Evolutionary conservation across 1,140 invertebrate genomes (phyloP).

Genomic region (Calephelis nemesis): DNA sequence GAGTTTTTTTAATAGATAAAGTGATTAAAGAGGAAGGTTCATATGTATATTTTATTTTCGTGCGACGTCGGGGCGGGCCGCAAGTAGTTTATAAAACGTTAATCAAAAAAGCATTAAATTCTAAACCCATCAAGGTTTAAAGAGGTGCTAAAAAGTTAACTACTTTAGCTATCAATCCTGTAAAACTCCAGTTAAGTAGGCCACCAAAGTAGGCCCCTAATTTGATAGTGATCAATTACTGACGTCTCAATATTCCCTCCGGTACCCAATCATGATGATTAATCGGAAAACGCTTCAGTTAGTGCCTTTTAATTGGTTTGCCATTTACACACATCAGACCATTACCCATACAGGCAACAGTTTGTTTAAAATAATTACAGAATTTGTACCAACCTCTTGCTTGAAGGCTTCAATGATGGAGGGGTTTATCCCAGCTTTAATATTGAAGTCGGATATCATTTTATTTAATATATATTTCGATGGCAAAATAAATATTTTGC

Average conservation of each 20-base stretch:
- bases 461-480: slow-evolving; percentile 16
- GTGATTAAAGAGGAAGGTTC: too few species aligned
- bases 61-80: too few species aligned
- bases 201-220: slow-evolving; percentile 28
- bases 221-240: slow-evolving; percentile 34
- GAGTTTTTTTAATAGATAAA: too few species aligned
- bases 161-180: not conserved
- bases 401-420: not conserved
- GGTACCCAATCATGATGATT: slow-evolving; percentile 36
- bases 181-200: slow-evolving; percentile 2
- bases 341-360: too few species aligned
- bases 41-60: too few species aligned
- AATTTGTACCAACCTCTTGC: not conserved
- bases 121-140: not conserved
- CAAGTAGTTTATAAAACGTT: too few species aligned
- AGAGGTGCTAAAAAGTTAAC: slow-evolving; percentile 4
- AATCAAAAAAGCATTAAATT: too few species aligned
- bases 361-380: too few species aligned
- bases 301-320: slow-evolving; percentile 36
- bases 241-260: slow-evolving; percentile 35
- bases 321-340: too few species aligned
- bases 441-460: not conserved
- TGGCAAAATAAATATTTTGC: slow-evolving; percentile 14
- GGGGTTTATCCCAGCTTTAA: not conserved
- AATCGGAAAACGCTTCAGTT: slow-evolving; percentile 34